Percentiles rank a stretch among this genome's conserved stretches.
Evolutionary conservation across 1,140 invertebrate species (phyloP).

Genomic region (Drosophila serrata): DNA sequence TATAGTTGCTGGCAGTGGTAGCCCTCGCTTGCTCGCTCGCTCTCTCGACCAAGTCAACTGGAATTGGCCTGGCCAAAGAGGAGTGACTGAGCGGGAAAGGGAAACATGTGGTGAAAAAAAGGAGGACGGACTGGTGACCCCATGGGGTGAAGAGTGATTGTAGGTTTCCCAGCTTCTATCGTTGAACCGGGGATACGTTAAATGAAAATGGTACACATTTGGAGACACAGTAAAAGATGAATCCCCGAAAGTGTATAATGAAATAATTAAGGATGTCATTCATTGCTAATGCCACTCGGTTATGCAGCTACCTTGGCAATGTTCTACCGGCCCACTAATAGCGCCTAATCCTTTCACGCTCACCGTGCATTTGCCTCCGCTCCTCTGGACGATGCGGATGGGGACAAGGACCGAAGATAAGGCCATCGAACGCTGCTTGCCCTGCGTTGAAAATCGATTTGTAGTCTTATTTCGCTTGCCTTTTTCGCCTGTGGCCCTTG

Average conservation of each 20-base stretch:
- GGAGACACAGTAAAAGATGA: too few species aligned
- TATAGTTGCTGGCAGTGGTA: conserved; percentile 68
- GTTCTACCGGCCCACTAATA: conserved; percentile 65
- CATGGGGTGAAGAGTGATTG: conserved; percentile 6
- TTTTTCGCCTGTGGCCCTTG: conserved; percentile 50
- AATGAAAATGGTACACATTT: too few species aligned
- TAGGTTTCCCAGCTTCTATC: not conserved
- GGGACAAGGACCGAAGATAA: conserved; percentile 21
- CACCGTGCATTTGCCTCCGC: conserved; percentile 62
- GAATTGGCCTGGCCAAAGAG: conserved; percentile 21
- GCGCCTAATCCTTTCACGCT: conserved; percentile 82
- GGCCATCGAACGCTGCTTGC: conserved; percentile 55
- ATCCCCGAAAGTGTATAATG: not conserved
- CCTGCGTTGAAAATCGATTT: conserved; percentile 85
- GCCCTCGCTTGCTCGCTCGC: conserved; percentile 19
- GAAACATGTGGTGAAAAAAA: not conserved
- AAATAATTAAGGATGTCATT: not conserved
- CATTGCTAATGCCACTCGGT: not conserved
- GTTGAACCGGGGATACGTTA: not conserved
- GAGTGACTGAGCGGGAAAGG: conserved; percentile 4
- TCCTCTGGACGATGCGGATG: not conserved
- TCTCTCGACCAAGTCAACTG: conserved; percentile 19
- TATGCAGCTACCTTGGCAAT: conserved; percentile 7
- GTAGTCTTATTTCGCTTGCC: conserved; percentile 52
- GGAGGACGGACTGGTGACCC: conserved; percentile 12